phyloP scores from a whole-genome alignment of 2,888 invertebrate genomes.

The Cataglyphis albicans region DNA sequence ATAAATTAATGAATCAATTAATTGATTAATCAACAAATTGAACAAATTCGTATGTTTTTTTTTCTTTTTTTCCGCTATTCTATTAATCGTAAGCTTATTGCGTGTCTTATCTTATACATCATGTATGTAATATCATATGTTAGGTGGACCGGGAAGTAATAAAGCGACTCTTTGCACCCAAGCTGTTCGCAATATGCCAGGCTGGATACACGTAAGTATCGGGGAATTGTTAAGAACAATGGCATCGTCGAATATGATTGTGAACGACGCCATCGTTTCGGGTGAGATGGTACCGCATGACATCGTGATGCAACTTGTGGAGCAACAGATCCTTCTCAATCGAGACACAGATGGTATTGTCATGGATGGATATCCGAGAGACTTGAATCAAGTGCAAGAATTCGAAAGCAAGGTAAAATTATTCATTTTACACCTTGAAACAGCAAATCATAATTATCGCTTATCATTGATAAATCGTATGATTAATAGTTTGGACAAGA shows the following conservation, averaged over 20 bases:
- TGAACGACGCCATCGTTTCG: conserved; percentile 90
- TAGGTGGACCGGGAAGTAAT: conserved; percentile 96
- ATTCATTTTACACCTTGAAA: not conserved
- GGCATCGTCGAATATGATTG: conserved; percentile 89
- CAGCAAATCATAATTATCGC: not conserved
- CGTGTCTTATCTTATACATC: not conserved
- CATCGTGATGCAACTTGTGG: conserved; percentile 92
- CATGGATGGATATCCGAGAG: conserved; percentile 97
- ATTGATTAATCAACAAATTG: no score
- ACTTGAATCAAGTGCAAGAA: conserved; percentile 94
- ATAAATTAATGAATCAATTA: no score
- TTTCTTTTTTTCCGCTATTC: not conserved
- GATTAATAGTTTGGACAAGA: conserved; percentile 90
- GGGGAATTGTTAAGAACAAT: conserved; percentile 92
- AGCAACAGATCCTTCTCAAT: conserved; percentile 88
- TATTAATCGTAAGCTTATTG: not conserved
- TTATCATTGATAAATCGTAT: conserved; percentile 7
- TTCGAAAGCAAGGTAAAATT: conserved; percentile 94
- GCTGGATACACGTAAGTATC: conserved; percentile 93
- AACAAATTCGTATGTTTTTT: no score
- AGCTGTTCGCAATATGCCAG: conserved; percentile 90
- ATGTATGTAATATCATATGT: not conserved
- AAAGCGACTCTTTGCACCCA: conserved; percentile 93
- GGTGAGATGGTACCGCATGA: conserved; percentile 94
- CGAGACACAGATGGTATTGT: conserved; percentile 90